A percentile compares a stretch with the other conserved stretches of the same genome.
Evolutionary conservation across 2,888 invertebrate genomes (phyloP).

Genomic region (Stegophylla sp.): DNA sequence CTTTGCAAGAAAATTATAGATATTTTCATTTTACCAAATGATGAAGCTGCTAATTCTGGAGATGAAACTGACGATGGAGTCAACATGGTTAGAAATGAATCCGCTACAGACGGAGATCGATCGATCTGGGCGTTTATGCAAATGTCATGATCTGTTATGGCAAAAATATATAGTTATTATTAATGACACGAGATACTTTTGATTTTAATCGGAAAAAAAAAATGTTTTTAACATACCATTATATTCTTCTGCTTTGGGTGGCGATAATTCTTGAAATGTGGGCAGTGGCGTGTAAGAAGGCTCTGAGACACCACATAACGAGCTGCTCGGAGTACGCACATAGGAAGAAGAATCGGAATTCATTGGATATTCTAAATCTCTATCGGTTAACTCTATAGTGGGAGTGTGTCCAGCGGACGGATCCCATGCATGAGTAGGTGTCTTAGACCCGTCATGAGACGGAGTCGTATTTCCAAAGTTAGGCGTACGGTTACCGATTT

Average conservation of each 20-base stretch:
- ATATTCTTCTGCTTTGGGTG: slow-evolving; percentile 65
- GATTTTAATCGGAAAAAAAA: too few species aligned
- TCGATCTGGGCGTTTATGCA: slow-evolving; percentile 73
- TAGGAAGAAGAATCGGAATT: slow-evolving; percentile 89
- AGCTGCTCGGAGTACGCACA: slow-evolving; percentile 90
- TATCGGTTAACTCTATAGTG: slow-evolving; percentile 77
- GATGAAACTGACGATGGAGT: slow-evolving; percentile 45
- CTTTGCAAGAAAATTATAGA: too few species aligned
- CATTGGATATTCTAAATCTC: slow-evolving; percentile 77
- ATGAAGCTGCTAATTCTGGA: too few species aligned
- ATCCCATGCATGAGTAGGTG: slow-evolving; percentile 93
- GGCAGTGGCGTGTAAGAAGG: slow-evolving; percentile 69
- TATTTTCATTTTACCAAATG: slow-evolving; percentile 30
- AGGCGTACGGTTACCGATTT: slow-evolving; percentile 82
- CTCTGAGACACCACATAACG: slow-evolving; percentile 78
- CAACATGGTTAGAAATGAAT: slow-evolving; percentile 71
- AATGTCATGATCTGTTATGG: slow-evolving; percentile 32
- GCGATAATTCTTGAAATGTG: slow-evolving; percentile 68
- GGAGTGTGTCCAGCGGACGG: slow-evolving; percentile 89
- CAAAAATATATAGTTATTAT: neutral
- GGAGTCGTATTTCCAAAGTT: slow-evolving; percentile 92
- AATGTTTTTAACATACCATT: slow-evolving; percentile 64
- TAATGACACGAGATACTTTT: too few species aligned
- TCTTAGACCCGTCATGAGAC: slow-evolving; percentile 90
- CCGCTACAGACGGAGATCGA: slow-evolving; percentile 79